phyloP scores from a whole-genome alignment of 2,113 vertebrate species.

The Coracopsis vasa region DNA sequence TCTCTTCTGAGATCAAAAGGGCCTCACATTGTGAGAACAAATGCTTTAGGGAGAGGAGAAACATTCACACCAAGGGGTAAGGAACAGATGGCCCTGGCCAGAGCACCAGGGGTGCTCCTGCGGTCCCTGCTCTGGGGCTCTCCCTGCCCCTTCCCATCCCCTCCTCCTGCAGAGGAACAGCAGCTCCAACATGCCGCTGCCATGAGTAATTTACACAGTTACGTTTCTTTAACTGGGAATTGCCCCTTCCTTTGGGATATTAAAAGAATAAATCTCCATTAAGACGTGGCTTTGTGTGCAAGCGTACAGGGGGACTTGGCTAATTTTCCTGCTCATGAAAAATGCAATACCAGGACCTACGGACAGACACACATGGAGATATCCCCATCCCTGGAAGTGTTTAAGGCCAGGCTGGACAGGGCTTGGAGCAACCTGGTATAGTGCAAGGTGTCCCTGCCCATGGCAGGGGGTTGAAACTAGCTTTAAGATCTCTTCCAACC shows the following conservation, averaged over 20 bases:
- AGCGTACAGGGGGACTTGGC: neutral
- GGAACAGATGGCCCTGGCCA: slow-evolving; percentile 72
- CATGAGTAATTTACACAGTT: neutral
- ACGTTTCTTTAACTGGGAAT: neutral
- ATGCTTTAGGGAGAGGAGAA: slow-evolving; percentile 54
- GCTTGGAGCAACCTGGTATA: neutral
- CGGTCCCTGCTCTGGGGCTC: neutral
- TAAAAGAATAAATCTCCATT: slow-evolving; percentile 38
- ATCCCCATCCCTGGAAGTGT: neutral
- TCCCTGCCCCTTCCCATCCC: neutral
- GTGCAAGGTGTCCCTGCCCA: neutral
- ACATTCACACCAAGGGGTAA: slow-evolving; percentile 68
- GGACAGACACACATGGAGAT: neutral
- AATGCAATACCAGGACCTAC: neutral
- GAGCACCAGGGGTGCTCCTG: neutral
- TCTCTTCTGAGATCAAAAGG: slow-evolving; percentile 72
- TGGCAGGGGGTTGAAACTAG: neutral
- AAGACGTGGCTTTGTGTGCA: neutral
- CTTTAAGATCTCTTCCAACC: neutral
- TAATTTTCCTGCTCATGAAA: slow-evolving; percentile 1
- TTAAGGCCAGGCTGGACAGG: neutral
- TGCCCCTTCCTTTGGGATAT: slow-evolving; percentile 34
- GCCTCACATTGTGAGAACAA: slow-evolving; percentile 72
- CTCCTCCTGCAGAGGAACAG: neutral
- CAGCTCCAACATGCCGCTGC: neutral